Evolutionary conservation across 2,888 invertebrate species (phyloP).

Genomic region (Diadromus collaris): DNA sequence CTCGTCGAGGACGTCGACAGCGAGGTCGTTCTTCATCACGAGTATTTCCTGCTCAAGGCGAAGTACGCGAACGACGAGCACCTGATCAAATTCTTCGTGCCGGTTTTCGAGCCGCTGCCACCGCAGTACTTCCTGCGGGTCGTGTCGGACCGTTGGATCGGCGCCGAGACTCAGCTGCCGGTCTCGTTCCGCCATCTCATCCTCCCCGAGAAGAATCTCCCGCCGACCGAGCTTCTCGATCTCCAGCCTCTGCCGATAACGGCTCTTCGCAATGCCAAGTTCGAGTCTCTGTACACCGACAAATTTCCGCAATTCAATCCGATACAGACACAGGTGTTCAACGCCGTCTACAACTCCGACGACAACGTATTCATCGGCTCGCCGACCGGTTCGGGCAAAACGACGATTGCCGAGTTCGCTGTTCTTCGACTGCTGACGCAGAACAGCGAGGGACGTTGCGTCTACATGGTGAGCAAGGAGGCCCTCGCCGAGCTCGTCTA

Average conservation of each 20-base stretch:
- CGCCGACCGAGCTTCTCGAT: slow-evolving; percentile 98
- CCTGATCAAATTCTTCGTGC: slow-evolving; percentile 98
- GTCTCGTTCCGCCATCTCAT: slow-evolving; percentile 99
- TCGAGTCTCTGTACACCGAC: slow-evolving; percentile 92
- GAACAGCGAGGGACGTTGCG: slow-evolving; percentile 90
- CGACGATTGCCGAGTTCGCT: slow-evolving; percentile 97
- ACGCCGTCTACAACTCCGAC: slow-evolving; percentile 98
- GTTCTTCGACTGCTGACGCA: slow-evolving; percentile 92
- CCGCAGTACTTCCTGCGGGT: slow-evolving; percentile 98
- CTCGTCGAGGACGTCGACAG: slow-evolving; percentile 94
- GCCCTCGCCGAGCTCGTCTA: slow-evolving; percentile 94
- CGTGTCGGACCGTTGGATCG: slow-evolving; percentile 96
- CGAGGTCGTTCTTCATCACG: slow-evolving; percentile 95
- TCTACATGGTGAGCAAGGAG: slow-evolving; percentile 96
- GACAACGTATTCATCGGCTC: slow-evolving; percentile 99
- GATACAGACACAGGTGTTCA: slow-evolving; percentile 99
- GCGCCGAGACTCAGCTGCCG: slow-evolving; percentile 97
- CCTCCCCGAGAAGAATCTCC: slow-evolving; percentile 98
- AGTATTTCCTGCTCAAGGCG: slow-evolving; percentile 93
- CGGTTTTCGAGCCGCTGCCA: slow-evolving; percentile 98
- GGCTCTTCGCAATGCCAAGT: slow-evolving; percentile 93
- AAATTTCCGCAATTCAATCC: slow-evolving; percentile 98
- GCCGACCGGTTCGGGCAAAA: slow-evolving; percentile 95
- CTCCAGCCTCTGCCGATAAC: slow-evolving; percentile 97
- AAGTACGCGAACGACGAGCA: slow-evolving; percentile 98